Percentiles rank a stretch among this genome's conserved stretches.
Conservation (phyloP, 2,888 invertebrate genomes). For the Pheosia gnoma region DNA sequence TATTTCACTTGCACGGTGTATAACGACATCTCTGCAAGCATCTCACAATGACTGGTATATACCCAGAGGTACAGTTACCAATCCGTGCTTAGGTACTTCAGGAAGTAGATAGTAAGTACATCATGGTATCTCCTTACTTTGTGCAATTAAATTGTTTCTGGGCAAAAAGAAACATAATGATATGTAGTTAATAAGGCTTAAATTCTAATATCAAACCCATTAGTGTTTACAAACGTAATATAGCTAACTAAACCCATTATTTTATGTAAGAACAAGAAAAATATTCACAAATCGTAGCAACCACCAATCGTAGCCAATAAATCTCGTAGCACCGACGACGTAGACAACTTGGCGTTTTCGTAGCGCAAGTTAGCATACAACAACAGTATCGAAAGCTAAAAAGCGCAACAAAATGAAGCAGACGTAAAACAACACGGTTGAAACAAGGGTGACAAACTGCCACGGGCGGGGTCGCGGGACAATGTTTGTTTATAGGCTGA, state of each 20-base stretch:
- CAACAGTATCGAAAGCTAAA: slow-evolving; percentile 50
- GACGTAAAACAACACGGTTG: slow-evolving; percentile 53
- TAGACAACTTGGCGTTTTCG: slow-evolving; percentile 18
- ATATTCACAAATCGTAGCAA: not conserved
- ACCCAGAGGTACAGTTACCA: no score
- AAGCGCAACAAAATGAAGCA: slow-evolving; percentile 45
- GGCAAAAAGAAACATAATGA: no score
- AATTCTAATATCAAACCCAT: no score
- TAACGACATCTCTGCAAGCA: no score
- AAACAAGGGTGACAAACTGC: slow-evolving; percentile 60
- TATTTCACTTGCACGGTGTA: no score
- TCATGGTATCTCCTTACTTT: no score
- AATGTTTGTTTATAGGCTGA: slow-evolving; percentile 51
- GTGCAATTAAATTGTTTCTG: no score
- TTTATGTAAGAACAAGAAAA: not conserved
- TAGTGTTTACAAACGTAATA: no score
- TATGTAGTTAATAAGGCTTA: no score
- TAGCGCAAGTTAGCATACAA: slow-evolving; percentile 30
- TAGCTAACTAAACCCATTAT: not conserved
- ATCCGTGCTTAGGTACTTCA: no score
- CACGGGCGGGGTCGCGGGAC: slow-evolving; percentile 38
- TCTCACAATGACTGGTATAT: no score
- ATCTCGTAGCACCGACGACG: slow-evolving; percentile 5
- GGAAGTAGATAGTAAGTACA: no score
- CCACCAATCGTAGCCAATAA: slow-evolving; percentile 4